These are phyloP conservation scores for Bradypus variegatus DNA, from an alignment of 2,797 vertebrate species.

Conservation along the genomic window DNA sequence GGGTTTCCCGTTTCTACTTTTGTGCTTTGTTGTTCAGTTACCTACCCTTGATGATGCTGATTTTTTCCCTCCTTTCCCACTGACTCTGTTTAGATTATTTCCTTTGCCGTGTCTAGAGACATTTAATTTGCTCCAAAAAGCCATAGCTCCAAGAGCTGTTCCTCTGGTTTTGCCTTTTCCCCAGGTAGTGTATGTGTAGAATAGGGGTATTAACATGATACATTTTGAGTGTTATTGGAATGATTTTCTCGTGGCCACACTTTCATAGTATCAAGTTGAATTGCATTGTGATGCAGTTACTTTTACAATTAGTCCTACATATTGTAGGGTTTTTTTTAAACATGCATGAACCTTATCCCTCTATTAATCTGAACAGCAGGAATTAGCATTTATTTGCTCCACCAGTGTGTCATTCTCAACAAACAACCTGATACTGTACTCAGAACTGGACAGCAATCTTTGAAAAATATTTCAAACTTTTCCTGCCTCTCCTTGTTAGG, in stretches of 20 bases:
- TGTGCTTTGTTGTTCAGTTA: not conserved
- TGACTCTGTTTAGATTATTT: constrained; percentile 6
- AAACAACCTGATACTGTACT: not conserved
- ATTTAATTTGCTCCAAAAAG: constrained; percentile 42
- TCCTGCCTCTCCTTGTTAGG: not conserved
- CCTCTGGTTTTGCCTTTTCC: constrained; percentile 9
- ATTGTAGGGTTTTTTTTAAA: not conserved
- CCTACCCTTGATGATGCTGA: not conserved
- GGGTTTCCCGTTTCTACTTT: not conserved
- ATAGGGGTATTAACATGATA: not conserved
- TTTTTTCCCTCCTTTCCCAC: not conserved
- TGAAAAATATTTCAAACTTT: not conserved
- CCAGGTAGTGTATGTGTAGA: not conserved
- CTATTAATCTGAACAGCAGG: constrained; percentile 21
- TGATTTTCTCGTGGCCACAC: not conserved
- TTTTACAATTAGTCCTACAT: not conserved
- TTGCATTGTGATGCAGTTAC: not conserved
- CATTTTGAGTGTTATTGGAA: not conserved
- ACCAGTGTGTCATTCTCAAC: not conserved
- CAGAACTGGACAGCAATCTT: not conserved
- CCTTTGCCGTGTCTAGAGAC: not conserved
- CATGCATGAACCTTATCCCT: constrained; percentile 10
- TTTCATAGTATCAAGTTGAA: constrained; percentile 1
- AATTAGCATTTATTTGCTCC: constrained; percentile 34
- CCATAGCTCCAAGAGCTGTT: not conserved